Evolutionary conservation across 2,888 invertebrate genomes (phyloP), one percentile per base, ranked within the genome.

Genomic region (Dryocosmus kuriphilus): DNA sequence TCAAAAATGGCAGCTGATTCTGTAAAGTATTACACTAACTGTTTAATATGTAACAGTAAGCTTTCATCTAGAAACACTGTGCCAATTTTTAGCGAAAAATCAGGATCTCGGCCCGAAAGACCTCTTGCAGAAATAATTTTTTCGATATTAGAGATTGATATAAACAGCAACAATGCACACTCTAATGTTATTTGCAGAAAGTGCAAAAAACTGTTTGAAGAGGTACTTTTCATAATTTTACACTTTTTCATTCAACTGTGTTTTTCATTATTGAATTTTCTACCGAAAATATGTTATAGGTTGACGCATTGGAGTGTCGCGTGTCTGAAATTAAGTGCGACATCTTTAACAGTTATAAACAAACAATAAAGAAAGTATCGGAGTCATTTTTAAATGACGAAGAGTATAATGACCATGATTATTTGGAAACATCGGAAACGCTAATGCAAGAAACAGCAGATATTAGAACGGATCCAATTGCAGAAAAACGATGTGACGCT

Each of bases 101-200:
- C 87, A 9, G 83, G 88, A 14, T 85, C 89, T 11, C 81, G 89
- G 2, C 89, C 89, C 6, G 91, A 92, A 14, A 91, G 91, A 79
- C 88, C 90, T 16, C 89, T 93, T 19, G 85, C 89, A 27, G 90
- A 91, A 73, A 90, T 92, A 14, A 92, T 94, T 80, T 91, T 92
- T 73, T 88, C 91, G 67, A 89, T 94, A 22, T 86, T 94, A 32
- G 92, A 93, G 71, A 91, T 89, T 77, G 92, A 93, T 1, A 85
- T 95, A 0, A 91, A 90, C 9, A 92, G 94, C 83, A 92, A 93
- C 1, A 91, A 89, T 57, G 93, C 93, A 0, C 94, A 94, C 79
- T 93, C 94, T 0, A 92, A 92, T 71, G 89, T 94, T 24, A 88
- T 96, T 3, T 96, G 96, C 89, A 94, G 94, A 87, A 95, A 95